A percentile compares a stretch with the other conserved stretches of the same genome.
These are phyloP conservation scores for Tridacna gigas DNA, from an alignment of 2,888 invertebrate species.

Conservation along the genomic window DNA sequence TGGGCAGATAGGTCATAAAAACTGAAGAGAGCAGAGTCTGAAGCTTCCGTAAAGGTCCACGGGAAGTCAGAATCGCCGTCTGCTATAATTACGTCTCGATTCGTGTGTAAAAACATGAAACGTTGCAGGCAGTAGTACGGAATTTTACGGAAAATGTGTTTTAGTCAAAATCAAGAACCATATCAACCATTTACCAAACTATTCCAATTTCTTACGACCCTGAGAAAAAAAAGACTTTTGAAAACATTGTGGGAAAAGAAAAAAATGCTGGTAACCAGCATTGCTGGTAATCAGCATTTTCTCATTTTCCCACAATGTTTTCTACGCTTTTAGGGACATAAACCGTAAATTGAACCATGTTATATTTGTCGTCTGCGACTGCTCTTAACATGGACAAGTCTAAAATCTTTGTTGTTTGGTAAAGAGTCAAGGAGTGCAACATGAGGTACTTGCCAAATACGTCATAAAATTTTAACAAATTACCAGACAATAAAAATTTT, in stretches of 20 bases:
- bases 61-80: neutral
- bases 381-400: too few species aligned
- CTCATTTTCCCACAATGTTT: too few species aligned
- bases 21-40: constrained; percentile 26
- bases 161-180: neutral
- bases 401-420: too few species aligned
- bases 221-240: neutral
- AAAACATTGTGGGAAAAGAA: neutral
- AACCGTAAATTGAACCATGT: too few species aligned
- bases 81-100: constrained; percentile 5
- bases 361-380: too few species aligned
- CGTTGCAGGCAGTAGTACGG: neutral
- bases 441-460: too few species aligned
- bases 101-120: constrained; percentile 17
- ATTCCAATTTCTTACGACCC: neutral
- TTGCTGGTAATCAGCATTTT: too few species aligned
- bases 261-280: too few species aligned
- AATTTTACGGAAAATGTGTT: neutral
- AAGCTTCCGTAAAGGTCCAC: constrained; percentile 10
- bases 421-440: too few species aligned
- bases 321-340: too few species aligned
- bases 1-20: constrained; percentile 29
- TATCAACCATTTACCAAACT: neutral
- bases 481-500: too few species aligned
- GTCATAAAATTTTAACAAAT: too few species aligned